Evolutionary conservation across 1,140 invertebrate genomes (phyloP), one percentile per base, ranked within the genome.

Genomic region (Drosophila suzukii): DNA sequence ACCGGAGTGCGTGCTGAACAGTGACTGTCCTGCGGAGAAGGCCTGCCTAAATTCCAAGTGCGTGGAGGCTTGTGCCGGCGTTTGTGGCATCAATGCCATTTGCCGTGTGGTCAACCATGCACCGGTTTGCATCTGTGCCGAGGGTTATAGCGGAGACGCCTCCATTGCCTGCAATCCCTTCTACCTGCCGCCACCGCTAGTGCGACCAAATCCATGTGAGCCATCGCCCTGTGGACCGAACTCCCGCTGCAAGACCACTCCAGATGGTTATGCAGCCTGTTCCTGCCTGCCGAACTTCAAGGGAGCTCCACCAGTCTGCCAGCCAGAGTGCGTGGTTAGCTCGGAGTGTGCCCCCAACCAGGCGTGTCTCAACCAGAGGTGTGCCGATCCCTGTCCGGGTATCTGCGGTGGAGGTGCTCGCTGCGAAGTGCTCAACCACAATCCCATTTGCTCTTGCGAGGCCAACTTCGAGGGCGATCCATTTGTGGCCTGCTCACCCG

Each of bases 31-130:
- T 10, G 89, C 94, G 34, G 94, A 94, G 39, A 93, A 94, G 80
- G 95, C 96, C 27, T 97, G 96, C 81, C 94, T 96, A 13, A 97
- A 97, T 81, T 95, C 96, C 63, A 96, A 95, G 93, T 98, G 97
- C 89, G 93, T 95, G 57, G 94, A 97, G 93, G 96, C 96, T 34
- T 97, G 97, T 78, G 92, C 93, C 44, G 94, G 95, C 36, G 95
- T 95, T n/a, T 97, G 96, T 91, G 96, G 96, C 47, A 93, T 95
- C 46, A 94, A 94, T 84, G 96, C 97, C 11, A 93, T 94, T 24
- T 97, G 97, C 79, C 94, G 95, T 74, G 95, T 95, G 2, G 94
- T 96, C 1, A 97, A 97, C 82, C 97, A 97, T 84, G 94, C 95
- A 53, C 96, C 96, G 1, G 94, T 97, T 50, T 97, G 97, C 86